A percentile compares a stretch with the other conserved stretches of the same genome.
Conservation (phyloP, 2,797 vertebrate species). For the Erethizon dorsatum region DNA sequence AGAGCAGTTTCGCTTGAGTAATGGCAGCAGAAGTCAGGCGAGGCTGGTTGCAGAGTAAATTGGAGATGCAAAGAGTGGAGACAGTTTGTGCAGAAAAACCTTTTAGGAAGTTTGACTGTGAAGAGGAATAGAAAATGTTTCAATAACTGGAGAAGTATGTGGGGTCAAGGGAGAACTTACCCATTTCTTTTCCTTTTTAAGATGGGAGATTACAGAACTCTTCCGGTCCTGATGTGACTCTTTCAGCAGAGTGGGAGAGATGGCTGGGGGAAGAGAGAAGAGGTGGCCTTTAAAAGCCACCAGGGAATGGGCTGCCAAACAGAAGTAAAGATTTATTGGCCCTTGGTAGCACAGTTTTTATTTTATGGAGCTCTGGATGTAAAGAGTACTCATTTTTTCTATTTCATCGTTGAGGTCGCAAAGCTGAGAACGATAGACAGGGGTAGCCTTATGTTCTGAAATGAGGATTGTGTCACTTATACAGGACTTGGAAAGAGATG, state of each 20-base stretch:
- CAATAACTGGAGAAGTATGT: neutral
- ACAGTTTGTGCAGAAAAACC: conserved; percentile 41
- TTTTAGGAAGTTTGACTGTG: conserved; percentile 62
- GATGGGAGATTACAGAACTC: neutral
- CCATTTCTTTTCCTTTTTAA: neutral
- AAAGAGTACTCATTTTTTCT: neutral
- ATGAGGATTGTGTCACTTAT: neutral
- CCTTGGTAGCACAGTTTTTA: neutral
- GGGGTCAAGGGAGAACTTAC: neutral
- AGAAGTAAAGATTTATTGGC: neutral
- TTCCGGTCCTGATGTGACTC: neutral
- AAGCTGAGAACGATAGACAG: neutral
- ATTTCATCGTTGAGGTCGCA: neutral
- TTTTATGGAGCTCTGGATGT: neutral
- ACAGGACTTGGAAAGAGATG: neutral
- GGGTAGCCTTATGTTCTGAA: neutral
- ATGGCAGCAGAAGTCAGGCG: neutral
- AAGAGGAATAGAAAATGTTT: conserved; percentile 13
- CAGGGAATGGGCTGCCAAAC: neutral
- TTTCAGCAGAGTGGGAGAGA: neutral
- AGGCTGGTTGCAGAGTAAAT: conserved; percentile 52
- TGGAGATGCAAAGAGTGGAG: conserved; percentile 32
- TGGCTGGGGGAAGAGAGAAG: neutral
- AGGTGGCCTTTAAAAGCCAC: conserved; percentile 26
- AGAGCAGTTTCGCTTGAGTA: conserved; percentile 38